A percentile compares a stretch with the other conserved stretches of the same genome.
phyloP scores from a whole-genome alignment of 1,140 invertebrate species.

The Drosophila parvula region DNA sequence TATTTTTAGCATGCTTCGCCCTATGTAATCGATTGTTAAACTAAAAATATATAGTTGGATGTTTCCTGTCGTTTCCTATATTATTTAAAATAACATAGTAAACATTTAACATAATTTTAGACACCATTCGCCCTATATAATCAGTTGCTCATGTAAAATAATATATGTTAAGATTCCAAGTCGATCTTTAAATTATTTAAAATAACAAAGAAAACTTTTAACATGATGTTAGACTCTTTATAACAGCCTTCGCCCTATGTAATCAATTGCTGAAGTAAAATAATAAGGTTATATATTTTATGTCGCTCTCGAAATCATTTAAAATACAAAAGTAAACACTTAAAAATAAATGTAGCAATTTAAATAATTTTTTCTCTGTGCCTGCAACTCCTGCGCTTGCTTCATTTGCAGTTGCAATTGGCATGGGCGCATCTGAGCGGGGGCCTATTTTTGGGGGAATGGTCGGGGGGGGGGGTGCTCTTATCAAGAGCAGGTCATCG shows the following conservation, averaged over 20 bases:
- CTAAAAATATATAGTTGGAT: too few relatives aligned
- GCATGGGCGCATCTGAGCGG: slow-evolving; percentile 24
- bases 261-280: background rate
- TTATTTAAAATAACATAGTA: background rate
- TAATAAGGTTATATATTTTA: too few relatives aligned
- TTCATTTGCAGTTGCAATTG: slow-evolving; percentile 70
- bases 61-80: too few relatives aligned
- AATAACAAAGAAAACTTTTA: background rate
- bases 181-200: background rate
- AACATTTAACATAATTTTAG: background rate
- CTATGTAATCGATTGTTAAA: too few relatives aligned
- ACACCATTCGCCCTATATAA: too few relatives aligned
- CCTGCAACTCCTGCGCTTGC: slow-evolving; percentile 43
- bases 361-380: background rate
- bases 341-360: background rate
- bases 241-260: too few relatives aligned
- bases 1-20: too few relatives aligned
- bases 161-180: too few relatives aligned
- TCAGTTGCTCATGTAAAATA: background rate
- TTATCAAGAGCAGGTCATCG: slow-evolving; percentile 80
- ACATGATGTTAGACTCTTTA: background rate
- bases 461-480: slow-evolving; percentile 12
- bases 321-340: background rate
- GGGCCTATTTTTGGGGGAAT: background rate
- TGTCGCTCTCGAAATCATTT: background rate